Percentiles rank a stretch among this genome's conserved stretches.
Evolutionary conservation across 2,888 invertebrate species (phyloP).

Genomic region (Pachymerium ferrugineum): DNA sequence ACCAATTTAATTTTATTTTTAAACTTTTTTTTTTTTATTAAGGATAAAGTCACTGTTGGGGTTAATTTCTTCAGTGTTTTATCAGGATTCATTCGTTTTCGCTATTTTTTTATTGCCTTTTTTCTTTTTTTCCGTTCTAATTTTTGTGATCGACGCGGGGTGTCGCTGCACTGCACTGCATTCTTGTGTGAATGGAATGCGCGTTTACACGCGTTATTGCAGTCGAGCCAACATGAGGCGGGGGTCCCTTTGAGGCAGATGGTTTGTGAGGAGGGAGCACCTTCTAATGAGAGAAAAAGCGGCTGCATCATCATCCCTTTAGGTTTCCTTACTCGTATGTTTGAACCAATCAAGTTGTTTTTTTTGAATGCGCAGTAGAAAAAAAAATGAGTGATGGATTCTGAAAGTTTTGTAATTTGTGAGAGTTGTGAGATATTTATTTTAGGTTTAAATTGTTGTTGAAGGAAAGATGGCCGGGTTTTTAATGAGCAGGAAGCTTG

Average conservation of each 20-base stretch:
- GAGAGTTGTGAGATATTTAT: background rate
- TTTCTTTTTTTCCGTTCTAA: background rate
- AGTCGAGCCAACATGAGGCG: slow-evolving; percentile 10
- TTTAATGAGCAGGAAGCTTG: slow-evolving; percentile 15
- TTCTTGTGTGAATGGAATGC: slow-evolving; percentile 22
- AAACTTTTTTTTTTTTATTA: background rate
- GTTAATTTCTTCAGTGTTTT: background rate
- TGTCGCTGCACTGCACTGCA: slow-evolving; percentile 23
- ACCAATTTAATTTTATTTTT: background rate
- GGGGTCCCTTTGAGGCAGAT: slow-evolving; percentile 20
- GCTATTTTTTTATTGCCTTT: background rate
- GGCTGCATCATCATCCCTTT: background rate
- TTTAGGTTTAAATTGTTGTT: background rate
- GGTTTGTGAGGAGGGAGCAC: slow-evolving; percentile 16
- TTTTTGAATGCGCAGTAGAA: background rate
- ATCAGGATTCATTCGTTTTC: background rate
- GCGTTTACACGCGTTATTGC: slow-evolving; percentile 27
- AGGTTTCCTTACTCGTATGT: background rate
- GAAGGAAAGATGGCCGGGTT: background rate
- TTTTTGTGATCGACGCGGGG: slow-evolving; percentile 1
- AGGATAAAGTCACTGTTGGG: no score
- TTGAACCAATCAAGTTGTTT: slow-evolving; percentile 1
- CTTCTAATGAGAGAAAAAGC: slow-evolving; percentile 20
- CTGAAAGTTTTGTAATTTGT: background rate
- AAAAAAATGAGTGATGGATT: background rate